These are phyloP conservation scores for Tenthredo notha DNA, from an alignment of 2,888 invertebrate genomes.

Conservation along the genomic window DNA sequence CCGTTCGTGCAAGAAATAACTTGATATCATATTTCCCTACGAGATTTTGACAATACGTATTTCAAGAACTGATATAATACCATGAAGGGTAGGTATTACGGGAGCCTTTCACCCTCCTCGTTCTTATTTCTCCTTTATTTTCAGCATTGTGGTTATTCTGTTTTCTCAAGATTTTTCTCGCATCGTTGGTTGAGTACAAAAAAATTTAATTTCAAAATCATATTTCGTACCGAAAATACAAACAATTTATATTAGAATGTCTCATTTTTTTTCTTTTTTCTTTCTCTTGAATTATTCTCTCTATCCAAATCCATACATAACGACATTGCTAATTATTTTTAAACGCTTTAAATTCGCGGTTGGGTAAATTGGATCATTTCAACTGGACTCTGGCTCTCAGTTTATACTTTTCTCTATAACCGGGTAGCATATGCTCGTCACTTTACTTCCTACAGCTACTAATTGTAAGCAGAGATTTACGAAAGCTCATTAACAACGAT, in stretches of 20 bases:
- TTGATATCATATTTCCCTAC: slow-evolving; percentile 19
- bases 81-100: not conserved
- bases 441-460: not conserved
- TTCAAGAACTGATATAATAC: slow-evolving; percentile 4
- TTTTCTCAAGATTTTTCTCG: not conserved
- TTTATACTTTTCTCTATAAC: not conserved
- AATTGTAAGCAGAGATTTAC: slow-evolving; percentile 35
- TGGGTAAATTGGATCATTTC: slow-evolving; percentile 39
- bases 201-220: not conserved
- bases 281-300: too few species aligned
- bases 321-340: not conserved
- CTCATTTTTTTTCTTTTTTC: not conserved
- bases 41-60: slow-evolving; percentile 13
- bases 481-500: slow-evolving; percentile 25
- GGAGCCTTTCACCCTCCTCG: not conserved
- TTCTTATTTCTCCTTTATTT: not conserved
- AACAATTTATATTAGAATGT: not conserved
- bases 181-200: not conserved
- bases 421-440: not conserved
- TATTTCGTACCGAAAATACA: not conserved
- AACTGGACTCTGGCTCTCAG: not conserved
- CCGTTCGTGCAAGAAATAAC: slow-evolving; percentile 49
- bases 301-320: not conserved
- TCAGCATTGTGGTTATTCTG: not conserved
- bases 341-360: slow-evolving; percentile 13